Evolutionary conservation across 2,888 invertebrate species (phyloP), one percentile per base, ranked within the genome.

Genomic region (Nineta flava): DNA sequence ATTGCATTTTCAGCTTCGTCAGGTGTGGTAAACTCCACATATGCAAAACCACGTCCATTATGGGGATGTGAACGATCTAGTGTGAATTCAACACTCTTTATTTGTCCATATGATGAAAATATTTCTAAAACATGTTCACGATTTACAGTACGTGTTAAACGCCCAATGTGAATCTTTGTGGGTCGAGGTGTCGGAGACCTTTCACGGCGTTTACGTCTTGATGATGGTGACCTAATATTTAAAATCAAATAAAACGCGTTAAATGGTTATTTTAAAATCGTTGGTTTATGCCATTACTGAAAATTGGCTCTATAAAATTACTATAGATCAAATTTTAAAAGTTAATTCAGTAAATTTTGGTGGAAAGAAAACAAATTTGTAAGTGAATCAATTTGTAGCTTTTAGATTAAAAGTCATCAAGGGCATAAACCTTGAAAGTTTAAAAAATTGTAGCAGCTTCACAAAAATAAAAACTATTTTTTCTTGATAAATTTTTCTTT

Each of bases 1-100:
- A 97, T 91, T 1, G 97, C 97, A 66, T 94, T 93, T 65, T 96
- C 95, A 16, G 97, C 96, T 66, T 96, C 95, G 57, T 96, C 96
- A 0, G 93, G 76, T 49, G 82, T 90, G 55, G 81, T 83, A 68
- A 87, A 99, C 62, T 99, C 97, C 2, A 99, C 87, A 65, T 96
- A 97, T 10, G 93, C 94, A 67, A 88, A 90, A 1, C 95, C 94
- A 26, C 90, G 78, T n/a, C 90, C 87, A 57, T 90, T 78, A 61
- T 87, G 84, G 0, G 84, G 80, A 66, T 97, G 95, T 50, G 83
- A 72, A 55, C 94, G 80, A 61, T 97, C 96, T 54, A 78, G 74
- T 0, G 91, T 90, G 63, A 93, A 87, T 61, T 97, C 96, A 0
- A 96, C 82, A 60, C 77, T 73, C 66, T 93, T 93, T 1, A 97